Percentiles rank a stretch among this genome's conserved stretches.
These are phyloP conservation scores for Gopherus evgoodei DNA, from an alignment of 2,113 vertebrate species.

Conservation along the genomic window DNA sequence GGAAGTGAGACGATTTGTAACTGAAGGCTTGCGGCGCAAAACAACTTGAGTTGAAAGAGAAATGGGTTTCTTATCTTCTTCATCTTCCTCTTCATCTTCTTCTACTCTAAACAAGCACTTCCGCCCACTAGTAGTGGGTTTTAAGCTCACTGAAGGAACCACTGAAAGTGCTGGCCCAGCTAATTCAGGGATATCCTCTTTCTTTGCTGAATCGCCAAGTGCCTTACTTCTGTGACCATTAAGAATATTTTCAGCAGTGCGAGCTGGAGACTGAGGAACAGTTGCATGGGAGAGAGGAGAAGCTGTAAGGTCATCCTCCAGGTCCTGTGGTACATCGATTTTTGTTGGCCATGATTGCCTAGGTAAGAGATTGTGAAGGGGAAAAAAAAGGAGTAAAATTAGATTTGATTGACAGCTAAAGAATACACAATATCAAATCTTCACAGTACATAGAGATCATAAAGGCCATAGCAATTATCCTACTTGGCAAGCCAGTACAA, in stretches of 20 bases:
- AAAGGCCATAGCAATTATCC: neutral
- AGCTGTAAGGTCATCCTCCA: conserved; percentile 93
- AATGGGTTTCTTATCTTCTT: conserved; percentile 90
- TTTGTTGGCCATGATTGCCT: conserved; percentile 98
- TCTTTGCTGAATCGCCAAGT: conserved; percentile 84
- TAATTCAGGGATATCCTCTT: conserved; percentile 86
- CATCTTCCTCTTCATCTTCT: conserved; percentile 96
- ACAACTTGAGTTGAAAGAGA: conserved; percentile 91
- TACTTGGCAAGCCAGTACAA: neutral
- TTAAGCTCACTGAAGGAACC: conserved; percentile 59
- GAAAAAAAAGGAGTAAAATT: neutral
- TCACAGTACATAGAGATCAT: neutral
- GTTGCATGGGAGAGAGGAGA: conserved; percentile 90
- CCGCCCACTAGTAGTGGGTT: conserved; percentile 83
- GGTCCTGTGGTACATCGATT: conserved; percentile 94
- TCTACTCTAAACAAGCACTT: conserved; percentile 95
- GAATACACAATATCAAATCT: neutral
- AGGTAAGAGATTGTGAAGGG: neutral
- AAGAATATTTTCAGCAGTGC: conserved; percentile 89
- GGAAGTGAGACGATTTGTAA: conserved; percentile 95
- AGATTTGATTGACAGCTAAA: neutral
- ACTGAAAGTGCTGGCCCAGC: conserved; percentile 71
- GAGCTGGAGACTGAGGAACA: conserved; percentile 90
- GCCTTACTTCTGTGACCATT: conserved; percentile 93
- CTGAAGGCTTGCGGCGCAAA: conserved; percentile 92